phyloP scores from a whole-genome alignment of 1,140 invertebrate genomes.

The Cyclargus thomasi region DNA sequence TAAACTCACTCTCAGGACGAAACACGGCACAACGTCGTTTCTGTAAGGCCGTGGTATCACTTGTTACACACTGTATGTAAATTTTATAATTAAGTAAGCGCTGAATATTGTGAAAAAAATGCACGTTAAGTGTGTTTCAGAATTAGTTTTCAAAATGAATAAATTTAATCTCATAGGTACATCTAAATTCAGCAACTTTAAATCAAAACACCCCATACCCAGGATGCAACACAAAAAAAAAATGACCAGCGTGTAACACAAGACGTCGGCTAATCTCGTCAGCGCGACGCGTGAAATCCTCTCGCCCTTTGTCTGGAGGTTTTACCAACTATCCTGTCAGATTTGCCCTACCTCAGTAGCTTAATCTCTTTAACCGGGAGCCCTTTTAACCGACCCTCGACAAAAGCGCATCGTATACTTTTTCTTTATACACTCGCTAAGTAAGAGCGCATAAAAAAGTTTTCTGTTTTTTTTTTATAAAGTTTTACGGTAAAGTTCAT shows the following conservation, averaged over 20 bases:
- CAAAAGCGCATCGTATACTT: background rate
- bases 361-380: constrained; percentile 10
- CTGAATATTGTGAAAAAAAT: too few relatives aligned
- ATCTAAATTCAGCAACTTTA: background rate
- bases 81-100: too few relatives aligned
- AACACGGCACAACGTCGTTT: too few relatives aligned
- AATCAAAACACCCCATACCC: background rate
- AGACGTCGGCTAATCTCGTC: constrained; percentile 21
- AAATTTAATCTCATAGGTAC: too few relatives aligned
- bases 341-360: constrained; percentile 15
- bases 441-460: background rate
- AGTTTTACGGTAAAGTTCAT: background rate
- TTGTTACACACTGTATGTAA: too few relatives aligned
- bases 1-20: too few relatives aligned
- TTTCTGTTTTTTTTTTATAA: background rate
- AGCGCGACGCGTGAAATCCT: constrained; percentile 20
- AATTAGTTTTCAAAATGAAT: too few relatives aligned
- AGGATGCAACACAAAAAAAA: background rate
- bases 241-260: constrained; percentile 20
- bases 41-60: too few relatives aligned
- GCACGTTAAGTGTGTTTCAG: too few relatives aligned
- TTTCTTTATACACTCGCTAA: background rate
- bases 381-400: background rate
- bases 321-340: constrained; percentile 10
- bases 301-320: background rate